These are phyloP conservation scores for Tympanuchus pallidicinctus DNA, from an alignment of 2,113 vertebrate genomes.

Conservation along the genomic window DNA sequence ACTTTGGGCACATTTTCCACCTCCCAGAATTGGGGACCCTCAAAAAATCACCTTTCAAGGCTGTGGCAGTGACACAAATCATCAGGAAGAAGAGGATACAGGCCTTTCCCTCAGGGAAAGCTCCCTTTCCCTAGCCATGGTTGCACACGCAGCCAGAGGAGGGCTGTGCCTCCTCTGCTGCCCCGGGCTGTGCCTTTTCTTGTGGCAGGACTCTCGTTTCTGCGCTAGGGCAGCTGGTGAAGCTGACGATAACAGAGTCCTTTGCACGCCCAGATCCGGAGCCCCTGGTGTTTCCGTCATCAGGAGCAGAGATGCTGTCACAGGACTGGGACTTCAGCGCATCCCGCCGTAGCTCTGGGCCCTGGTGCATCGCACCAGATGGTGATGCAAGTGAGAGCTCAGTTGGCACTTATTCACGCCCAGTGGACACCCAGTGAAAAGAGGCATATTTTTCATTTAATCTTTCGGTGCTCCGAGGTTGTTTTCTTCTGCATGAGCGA, in stretches of 20 bases:
- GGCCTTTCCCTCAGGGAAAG: neutral
- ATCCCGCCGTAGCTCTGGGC: neutral
- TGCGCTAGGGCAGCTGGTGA: neutral
- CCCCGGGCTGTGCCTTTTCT: neutral
- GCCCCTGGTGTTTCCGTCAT: neutral
- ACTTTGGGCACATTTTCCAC: neutral
- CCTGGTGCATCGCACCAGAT: neutral
- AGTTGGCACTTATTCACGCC: neutral
- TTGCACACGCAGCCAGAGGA: neutral
- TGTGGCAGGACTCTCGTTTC: neutral
- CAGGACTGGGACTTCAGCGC: neutral
- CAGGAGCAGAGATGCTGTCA: neutral
- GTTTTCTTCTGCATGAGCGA: slow-evolving; percentile 29
- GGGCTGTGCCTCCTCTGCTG: neutral
- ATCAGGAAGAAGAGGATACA: neutral
- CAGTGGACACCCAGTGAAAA: neutral
- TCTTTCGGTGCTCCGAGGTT: slow-evolving; percentile 15
- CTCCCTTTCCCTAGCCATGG: neutral
- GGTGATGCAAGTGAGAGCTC: slow-evolving; percentile 18
- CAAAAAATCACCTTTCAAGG: neutral
- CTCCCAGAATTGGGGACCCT: neutral
- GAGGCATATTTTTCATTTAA: slow-evolving; percentile 38
- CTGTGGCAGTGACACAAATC: neutral
- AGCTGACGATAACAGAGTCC: neutral
- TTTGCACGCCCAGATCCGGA: neutral